These are phyloP conservation scores for Falco peregrinus DNA, from an alignment of 2,797 vertebrate genomes.

Conservation along the genomic window DNA sequence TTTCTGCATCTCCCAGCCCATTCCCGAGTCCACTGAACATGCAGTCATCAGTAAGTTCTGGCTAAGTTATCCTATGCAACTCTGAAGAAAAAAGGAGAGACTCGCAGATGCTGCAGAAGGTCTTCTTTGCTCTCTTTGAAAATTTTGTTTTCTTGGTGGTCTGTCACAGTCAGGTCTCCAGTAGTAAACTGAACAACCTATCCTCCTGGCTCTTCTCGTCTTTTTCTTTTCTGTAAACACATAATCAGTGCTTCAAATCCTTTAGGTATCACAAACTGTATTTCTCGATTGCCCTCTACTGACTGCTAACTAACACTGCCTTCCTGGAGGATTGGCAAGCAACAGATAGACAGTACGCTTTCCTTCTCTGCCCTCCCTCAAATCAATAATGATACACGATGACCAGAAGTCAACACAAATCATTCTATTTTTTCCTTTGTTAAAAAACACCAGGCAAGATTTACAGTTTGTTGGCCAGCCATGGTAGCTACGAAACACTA, in stretches of 20 bases:
- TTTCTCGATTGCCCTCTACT: conserved; percentile 71
- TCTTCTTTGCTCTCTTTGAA: not conserved
- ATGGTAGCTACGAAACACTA: not conserved
- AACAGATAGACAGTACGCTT: not conserved
- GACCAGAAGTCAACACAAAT: conserved; percentile 38
- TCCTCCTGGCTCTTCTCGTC: conserved; percentile 60
- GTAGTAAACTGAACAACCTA: conserved; percentile 64
- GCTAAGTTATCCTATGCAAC: conserved; percentile 42
- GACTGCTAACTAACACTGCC: not conserved
- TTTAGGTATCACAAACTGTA: conserved; percentile 44
- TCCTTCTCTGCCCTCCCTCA: not conserved
- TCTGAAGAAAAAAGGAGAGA: not conserved
- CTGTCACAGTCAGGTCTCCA: conserved; percentile 48
- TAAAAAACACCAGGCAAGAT: conserved; percentile 13
- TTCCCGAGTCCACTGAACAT: not conserved
- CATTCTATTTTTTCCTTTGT: conserved; percentile 42
- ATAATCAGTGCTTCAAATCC: conserved; percentile 53
- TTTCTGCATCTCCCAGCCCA: not conserved
- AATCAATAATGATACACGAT: conserved; percentile 22
- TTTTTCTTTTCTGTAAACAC: conserved; percentile 61
- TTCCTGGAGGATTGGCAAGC: not conserved
- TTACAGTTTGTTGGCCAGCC: not conserved
- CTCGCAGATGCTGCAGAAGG: not conserved
- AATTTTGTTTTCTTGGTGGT: not conserved
- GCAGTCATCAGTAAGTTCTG: conserved; percentile 51